A percentile compares a stretch with the other conserved stretches of the same genome.
phyloP scores from a whole-genome alignment of 2,797 vertebrate species.

The Pterois miles region DNA sequence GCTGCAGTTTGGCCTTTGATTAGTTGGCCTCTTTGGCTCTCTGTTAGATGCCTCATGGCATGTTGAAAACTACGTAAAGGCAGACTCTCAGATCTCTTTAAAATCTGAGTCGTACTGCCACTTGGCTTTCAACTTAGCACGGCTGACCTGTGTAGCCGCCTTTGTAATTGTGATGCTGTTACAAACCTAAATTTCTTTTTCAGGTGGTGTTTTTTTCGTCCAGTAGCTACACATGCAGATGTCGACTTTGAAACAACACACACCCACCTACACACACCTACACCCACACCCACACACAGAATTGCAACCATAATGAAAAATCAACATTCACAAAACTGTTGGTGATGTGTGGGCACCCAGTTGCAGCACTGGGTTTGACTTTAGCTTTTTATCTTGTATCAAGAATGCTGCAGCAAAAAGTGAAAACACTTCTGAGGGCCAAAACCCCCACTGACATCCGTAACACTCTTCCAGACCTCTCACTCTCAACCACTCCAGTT shows the following conservation, averaged over 20 bases:
- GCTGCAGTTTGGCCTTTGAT: conserved; percentile 36
- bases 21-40: conserved; percentile 35
- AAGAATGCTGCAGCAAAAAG: conserved; percentile 10
- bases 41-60: neutral
- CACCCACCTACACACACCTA: neutral
- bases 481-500: conserved; percentile 46
- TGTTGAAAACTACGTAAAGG: conserved; percentile 31
- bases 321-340: conserved; percentile 20
- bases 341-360: conserved; percentile 10
- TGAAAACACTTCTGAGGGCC: conserved; percentile 5
- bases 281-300: neutral
- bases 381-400: conserved; percentile 2
- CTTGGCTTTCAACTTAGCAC: conserved; percentile 44
- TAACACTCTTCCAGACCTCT: conserved; percentile 34
- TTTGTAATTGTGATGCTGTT: conserved; percentile 53
- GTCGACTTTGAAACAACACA: conserved; percentile 27
- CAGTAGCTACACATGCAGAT: conserved; percentile 43
- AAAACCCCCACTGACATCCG: conserved; percentile 25
- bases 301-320: conserved; percentile 19
- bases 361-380: conserved; percentile 10
- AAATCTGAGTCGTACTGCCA: conserved; percentile 40
- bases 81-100: conserved; percentile 26
- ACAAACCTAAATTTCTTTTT: conserved; percentile 23
- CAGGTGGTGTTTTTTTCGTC: conserved; percentile 29
- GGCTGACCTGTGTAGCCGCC: conserved; percentile 30